Evolutionary conservation across 35 echinoderm and acorn worm species (phyloP), one percentile per base, ranked within the genome.

Genomic region (Stichopus chloronotus): DNA sequence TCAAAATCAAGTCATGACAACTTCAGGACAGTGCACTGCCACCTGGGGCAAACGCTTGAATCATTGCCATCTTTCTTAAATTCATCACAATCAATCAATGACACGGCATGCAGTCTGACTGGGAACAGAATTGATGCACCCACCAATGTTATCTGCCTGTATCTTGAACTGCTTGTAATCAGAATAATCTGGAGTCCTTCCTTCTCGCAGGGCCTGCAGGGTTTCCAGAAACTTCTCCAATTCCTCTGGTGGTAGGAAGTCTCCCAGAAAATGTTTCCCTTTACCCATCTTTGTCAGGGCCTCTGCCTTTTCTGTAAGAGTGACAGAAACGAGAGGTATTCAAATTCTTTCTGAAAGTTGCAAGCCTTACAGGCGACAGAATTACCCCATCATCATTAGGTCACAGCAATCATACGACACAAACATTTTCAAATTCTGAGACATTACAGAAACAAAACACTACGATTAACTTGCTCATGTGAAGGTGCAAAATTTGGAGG

Each of bases 121-220:
- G 55, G 20, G 72, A 19, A 68, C 20, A 88, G 59, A 24, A 19
- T 88, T 5, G 8, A 10, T 63, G 23, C 13, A 23, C 55, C 79
- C 57, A 98, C 97, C 97, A 65, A 98, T 98, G 59, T 98, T 98
- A 77, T 98, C 97, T 53, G 95, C 95, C 63, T 98, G 93, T 11
- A 98, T 56, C 86, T 98, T 98, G 76, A 96, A 98, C 55, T 98
- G 92, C 81, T 96, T 96, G 94, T 98, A 98, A 58, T 98, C 97
- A 7, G 97, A 98, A 76, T 93, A 98, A 74, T 98, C 97, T 65
- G 97, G 97, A 24, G 95, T 96, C 11, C 97, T 77, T 8, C 97
- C 97, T 89, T 98, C 97, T 86, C 93, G 92, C 55, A 98, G 79
- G 5, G 97, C 97, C 21, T 96, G 83, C 22, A 98, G 72, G 22